A percentile compares a stretch with the other conserved stretches of the same genome.
phyloP scores from a whole-genome alignment of 37 sponge, comb jelly and placozoan species.

The Cliona cf. orientalis region DNA sequence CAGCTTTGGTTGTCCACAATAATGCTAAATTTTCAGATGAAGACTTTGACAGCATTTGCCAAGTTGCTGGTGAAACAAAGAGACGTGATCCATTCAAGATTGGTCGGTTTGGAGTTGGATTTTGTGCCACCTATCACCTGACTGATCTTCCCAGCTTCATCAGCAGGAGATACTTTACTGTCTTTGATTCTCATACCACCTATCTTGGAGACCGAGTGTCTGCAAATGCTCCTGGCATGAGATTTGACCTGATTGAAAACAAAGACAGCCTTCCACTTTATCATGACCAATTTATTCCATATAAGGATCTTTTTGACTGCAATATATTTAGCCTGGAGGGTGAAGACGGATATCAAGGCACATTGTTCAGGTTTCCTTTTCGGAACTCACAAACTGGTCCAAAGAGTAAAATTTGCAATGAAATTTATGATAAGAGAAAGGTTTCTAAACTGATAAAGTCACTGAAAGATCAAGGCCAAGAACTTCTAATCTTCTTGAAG shows the following conservation, averaged over 20 bases:
- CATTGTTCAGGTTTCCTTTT: slow-evolving; percentile 82
- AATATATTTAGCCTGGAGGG: slow-evolving; percentile 27
- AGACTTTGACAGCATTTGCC: slow-evolving; percentile 80
- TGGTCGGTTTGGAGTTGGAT: slow-evolving; percentile 88
- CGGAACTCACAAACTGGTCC: slow-evolving; percentile 13
- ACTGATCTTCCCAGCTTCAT: slow-evolving; percentile 91
- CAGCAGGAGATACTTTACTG: slow-evolving; percentile 54
- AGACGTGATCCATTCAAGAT: slow-evolving; percentile 71
- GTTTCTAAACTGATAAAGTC: slow-evolving; percentile 12
- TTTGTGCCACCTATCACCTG: slow-evolving; percentile 76
- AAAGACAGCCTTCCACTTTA: slow-evolving; percentile 32
- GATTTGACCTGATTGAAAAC: slow-evolving; percentile 57
- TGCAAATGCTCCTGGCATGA: slow-evolving; percentile 60
- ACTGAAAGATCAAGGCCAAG: slow-evolving; percentile 19
- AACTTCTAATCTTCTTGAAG: slow-evolving; percentile 65
- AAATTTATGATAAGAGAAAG: slow-evolving; percentile 8
- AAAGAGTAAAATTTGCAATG: slow-evolving; percentile 43
- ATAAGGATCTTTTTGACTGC: slow-evolving; percentile 77
- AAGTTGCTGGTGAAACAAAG: slow-evolving; percentile 80
- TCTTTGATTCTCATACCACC: slow-evolving; percentile 86
- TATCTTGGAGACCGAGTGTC: slow-evolving; percentile 72
- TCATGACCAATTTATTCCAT: slow-evolving; percentile 78
- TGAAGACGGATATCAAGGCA: slow-evolving; percentile 61
- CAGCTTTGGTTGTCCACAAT: slow-evolving; percentile 79
- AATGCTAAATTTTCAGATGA: slow-evolving; percentile 67